Evolutionary conservation across 2,797 vertebrate genomes (phyloP), one percentile per base, ranked within the genome.

Genomic region (Helicolenus hilgendorfi): DNA sequence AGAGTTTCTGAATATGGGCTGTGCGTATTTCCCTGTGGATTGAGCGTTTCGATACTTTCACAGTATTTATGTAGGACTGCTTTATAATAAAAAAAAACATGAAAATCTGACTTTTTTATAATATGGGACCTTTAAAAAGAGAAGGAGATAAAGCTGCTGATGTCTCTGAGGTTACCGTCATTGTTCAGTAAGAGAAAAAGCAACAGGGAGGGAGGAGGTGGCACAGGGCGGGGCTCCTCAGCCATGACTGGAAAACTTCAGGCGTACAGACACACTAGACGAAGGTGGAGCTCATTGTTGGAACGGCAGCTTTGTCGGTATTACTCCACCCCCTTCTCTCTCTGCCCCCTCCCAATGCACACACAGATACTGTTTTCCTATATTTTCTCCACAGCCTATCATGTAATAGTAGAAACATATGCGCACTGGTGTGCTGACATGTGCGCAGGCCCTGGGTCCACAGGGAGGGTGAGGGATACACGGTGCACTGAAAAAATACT

Each of bases 321-420:
- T 88, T 18, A 59, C 88, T 81, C 94, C 94, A 14, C 93, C 95
- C 75, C 86, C 78, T 89, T 85, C 78, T 71, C 84, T 89, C 84
- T 63, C 77, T 88, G 60, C 84, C 60, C 85, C 88, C 91, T 91
- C 91, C 95, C 94, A 92, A 87, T 88, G 81, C 92, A 91, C 91
- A 90, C 88, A 94, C 93, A 95, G 92, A 96, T 96, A 96, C 93
- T 87, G 49, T 91, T 96, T 97, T 96, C 94, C 96, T 97, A 97
- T 97, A 97, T 94, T 94, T 91, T 79, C 93, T 84, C 81, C 89
- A 49, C 93, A 96, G 96, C 96, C 95, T 95, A 95, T 97, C 95
- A 81, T 96, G 96, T 97, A 97, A 96, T 96, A 97, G 97, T 93
- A 97, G 96, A 97, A 97, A 97, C 97, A 97, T 97, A 97, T 97